Evolutionary conservation across 2,888 invertebrate species (phyloP).

Genomic region (Acrobasis consociella): DNA sequence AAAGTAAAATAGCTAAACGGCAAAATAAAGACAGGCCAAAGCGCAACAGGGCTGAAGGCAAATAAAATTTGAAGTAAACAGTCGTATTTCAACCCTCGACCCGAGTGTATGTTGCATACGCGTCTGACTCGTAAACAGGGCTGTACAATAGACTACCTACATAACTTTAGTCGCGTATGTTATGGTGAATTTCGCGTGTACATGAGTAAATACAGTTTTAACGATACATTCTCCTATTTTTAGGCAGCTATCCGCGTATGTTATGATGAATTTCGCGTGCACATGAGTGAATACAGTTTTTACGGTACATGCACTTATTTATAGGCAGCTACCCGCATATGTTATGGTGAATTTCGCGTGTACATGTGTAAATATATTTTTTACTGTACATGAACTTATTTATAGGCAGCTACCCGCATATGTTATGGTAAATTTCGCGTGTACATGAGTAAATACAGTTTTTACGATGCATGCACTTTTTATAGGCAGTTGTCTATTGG

Average conservation of each 20-base stretch:
- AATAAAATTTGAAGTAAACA: conserved; percentile 70
- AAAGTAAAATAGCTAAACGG: conserved; percentile 46
- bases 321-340: too few species aligned
- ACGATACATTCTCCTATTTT: too few species aligned
- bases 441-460: conserved; percentile 6
- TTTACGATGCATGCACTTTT: too few species aligned
- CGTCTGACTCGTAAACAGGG: conserved; percentile 49
- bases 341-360: too few species aligned
- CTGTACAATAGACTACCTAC: conserved; percentile 40
- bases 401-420: too few species aligned
- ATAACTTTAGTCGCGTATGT: conserved; percentile 24
- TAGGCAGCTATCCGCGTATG: too few species aligned
- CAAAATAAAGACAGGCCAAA: conserved; percentile 14
- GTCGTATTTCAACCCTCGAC: conserved; percentile 67
- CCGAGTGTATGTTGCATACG: conserved; percentile 52
- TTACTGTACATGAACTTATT: too few species aligned
- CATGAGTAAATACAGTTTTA: conserved; percentile 4
- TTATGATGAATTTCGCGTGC: too few species aligned
- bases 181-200: conserved; percentile 11
- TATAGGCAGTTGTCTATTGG: too few species aligned
- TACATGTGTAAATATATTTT: too few species aligned
- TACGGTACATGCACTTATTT: too few species aligned
- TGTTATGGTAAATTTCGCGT: conserved; percentile 12
- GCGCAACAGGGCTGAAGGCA: conserved; percentile 46
- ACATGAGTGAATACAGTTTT: too few species aligned